These are phyloP conservation scores for Lithophane ornitopus DNA, from an alignment of 2,888 invertebrate genomes.

Conservation along the genomic window DNA sequence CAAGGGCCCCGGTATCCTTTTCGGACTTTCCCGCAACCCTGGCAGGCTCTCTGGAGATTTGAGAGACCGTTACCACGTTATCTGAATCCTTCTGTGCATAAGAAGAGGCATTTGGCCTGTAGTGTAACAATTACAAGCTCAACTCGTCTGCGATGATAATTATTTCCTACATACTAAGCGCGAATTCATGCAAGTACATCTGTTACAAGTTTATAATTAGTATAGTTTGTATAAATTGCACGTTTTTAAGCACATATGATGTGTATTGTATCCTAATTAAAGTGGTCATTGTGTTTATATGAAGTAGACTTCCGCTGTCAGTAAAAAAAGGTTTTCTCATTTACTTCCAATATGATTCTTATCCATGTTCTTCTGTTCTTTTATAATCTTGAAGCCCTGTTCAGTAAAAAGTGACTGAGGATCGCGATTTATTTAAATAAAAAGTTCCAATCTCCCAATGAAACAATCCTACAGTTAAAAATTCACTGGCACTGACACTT, in stretches of 20 bases:
- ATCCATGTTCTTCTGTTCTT: background rate
- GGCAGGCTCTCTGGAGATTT: too few species aligned
- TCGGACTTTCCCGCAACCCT: too few species aligned
- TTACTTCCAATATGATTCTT: background rate
- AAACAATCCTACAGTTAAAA: background rate
- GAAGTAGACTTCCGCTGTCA: constrained; percentile 4
- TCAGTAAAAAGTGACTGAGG: background rate
- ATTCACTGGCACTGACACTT: too few species aligned
- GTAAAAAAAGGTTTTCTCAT: background rate
- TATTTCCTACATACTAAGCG: background rate
- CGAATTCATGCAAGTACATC: background rate
- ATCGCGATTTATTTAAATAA: background rate
- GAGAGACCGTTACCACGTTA: too few species aligned
- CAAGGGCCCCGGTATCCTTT: too few species aligned
- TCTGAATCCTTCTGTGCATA: too few species aligned
- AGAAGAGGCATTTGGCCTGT: too few species aligned
- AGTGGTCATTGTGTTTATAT: constrained; percentile 28
- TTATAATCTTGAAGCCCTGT: background rate
- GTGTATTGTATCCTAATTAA: constrained; percentile 39
- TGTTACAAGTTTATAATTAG: constrained; percentile 24
- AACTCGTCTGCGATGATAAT: background rate
- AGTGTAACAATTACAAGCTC: background rate
- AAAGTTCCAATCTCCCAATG: background rate
- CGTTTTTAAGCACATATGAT: constrained; percentile 15
- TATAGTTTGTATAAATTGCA: constrained; percentile 37